Base-by-base conservation (phyloP, 2,113 vertebrate genomes). In the Parus major region DNA sequence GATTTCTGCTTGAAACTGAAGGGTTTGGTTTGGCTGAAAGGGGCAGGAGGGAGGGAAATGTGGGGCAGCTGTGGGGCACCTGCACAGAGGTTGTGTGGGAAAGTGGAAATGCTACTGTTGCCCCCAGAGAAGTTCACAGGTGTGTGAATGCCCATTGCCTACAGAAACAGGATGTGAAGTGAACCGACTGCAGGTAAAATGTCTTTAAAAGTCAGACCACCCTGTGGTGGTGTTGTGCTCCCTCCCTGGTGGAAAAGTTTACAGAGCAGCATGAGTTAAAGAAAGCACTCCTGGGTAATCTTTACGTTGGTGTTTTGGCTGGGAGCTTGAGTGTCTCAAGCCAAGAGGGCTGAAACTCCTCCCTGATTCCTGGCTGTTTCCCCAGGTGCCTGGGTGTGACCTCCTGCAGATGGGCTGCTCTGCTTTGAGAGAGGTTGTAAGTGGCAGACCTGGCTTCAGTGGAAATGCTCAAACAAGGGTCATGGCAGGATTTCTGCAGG, bases 321-420 rank as follows among this genome's bases (percentile, higher is more conserved):
- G 21, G 21, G 27, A 90, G 35, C 24, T 60, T 25, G 15, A 77
- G 9, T 7, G 11, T 35, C 42, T 66, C 22, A 64, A 69, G 49
- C 10, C 35, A 80, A 72, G 63, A 60, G 7, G 33, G 5, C 9
- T 64, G 41, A 69, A 81, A 73, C 14, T 42, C 16, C 42, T 79
- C 72, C 63, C 15, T 22, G 23, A 11, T 68, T 72, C n/a, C 53
- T 44, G 14, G n/a, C 16, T 63, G 53, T 19, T 75, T 46, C 2
- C 10, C 35, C 23, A 46, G 9, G 33, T 0, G 2, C 49, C 41
- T 24, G 60, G 23, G 24, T 36, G 1, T 0, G 78, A 10, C 15
- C 3, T 53, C 3, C 15, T 50, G 12, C 25, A 47, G 50, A 11
- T 27, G 41, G 50, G 16, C n/a, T 47, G 50, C 33, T 7, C 2